phyloP scores from a whole-genome alignment of 2,113 vertebrate genomes.

The Psophia crepitans region DNA sequence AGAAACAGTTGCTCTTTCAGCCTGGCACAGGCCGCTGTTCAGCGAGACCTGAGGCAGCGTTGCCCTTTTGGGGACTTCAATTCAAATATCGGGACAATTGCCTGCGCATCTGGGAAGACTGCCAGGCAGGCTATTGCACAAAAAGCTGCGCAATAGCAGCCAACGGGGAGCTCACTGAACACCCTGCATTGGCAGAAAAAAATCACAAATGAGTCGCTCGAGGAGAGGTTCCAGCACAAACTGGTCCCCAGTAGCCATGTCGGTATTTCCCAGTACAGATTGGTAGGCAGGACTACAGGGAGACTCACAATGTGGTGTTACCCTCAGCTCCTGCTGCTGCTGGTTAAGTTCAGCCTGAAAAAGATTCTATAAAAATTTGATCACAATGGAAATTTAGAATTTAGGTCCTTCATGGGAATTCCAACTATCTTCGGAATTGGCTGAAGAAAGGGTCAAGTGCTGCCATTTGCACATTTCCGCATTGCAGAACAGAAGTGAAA shows the following conservation, averaged over 20 bases:
- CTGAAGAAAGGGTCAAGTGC: neutral
- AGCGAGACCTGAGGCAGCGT: neutral
- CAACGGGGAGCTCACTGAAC: neutral
- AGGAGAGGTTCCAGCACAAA: neutral
- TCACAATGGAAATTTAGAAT: neutral
- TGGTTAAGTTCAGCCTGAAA: neutral
- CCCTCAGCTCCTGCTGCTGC: neutral
- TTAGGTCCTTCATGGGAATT: neutral
- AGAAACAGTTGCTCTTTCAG: slow-evolving; percentile 11
- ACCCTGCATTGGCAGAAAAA: neutral
- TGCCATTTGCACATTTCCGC: neutral
- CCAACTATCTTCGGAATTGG: neutral
- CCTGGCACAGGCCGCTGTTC: neutral
- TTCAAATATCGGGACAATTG: neutral
- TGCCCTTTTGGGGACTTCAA: neutral
- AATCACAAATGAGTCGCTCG: neutral
- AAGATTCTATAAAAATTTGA: neutral
- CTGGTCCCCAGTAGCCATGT: neutral
- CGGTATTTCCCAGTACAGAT: neutral
- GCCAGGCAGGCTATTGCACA: neutral
- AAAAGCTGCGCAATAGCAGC: neutral
- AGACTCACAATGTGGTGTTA: neutral
- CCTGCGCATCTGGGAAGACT: fast-evolving
- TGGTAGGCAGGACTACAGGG: neutral
- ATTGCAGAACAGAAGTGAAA: neutral